These are phyloP conservation scores for Cardiocondyla obscurior DNA, from an alignment of 1,140 invertebrate genomes.

Conservation along the genomic window DNA sequence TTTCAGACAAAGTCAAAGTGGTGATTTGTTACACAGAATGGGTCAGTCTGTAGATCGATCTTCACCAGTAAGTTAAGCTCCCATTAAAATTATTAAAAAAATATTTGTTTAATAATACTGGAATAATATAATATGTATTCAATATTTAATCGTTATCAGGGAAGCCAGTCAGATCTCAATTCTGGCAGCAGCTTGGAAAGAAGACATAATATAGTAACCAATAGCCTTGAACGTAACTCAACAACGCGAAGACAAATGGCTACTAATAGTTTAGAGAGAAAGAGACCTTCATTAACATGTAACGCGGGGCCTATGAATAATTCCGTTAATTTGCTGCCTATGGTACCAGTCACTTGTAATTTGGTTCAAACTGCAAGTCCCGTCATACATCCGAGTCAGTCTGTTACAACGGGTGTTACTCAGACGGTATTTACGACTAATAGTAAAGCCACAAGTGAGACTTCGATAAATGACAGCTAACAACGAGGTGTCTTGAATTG, in stretches of 20 bases:
- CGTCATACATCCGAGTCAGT: slow-evolving; percentile 79
- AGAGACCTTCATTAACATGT: slow-evolving; percentile 77
- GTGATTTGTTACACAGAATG: slow-evolving; percentile 80
- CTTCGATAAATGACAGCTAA: slow-evolving; percentile 81
- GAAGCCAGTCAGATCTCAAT: slow-evolving; percentile 74
- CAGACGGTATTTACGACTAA: slow-evolving; percentile 73
- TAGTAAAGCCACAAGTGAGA: slow-evolving; percentile 76
- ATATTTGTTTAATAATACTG: not conserved
- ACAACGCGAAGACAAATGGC: slow-evolving; percentile 78
- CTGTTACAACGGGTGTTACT: slow-evolving; percentile 73
- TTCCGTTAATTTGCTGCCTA: slow-evolving; percentile 80
- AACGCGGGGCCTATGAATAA: slow-evolving; percentile 71
- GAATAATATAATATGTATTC: too few relatives aligned
- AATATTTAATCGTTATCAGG: too few relatives aligned
- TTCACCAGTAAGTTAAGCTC: slow-evolving; percentile 71
- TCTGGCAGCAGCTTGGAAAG: slow-evolving; percentile 78
- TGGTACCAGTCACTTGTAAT: slow-evolving; percentile 81
- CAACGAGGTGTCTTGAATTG: slow-evolving; percentile 71
- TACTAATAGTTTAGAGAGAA: slow-evolving; percentile 82
- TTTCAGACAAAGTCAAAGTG: slow-evolving; percentile 82
- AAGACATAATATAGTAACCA: slow-evolving; percentile 81
- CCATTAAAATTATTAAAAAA: not conserved
- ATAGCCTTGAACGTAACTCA: slow-evolving; percentile 82
- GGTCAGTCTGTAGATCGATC: slow-evolving; percentile 79
- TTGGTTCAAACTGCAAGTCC: slow-evolving; percentile 80